Evolutionary conservation across 2,113 vertebrate species (phyloP), one percentile per base, ranked within the genome.

Genomic region (Alouatta palliata): DNA sequence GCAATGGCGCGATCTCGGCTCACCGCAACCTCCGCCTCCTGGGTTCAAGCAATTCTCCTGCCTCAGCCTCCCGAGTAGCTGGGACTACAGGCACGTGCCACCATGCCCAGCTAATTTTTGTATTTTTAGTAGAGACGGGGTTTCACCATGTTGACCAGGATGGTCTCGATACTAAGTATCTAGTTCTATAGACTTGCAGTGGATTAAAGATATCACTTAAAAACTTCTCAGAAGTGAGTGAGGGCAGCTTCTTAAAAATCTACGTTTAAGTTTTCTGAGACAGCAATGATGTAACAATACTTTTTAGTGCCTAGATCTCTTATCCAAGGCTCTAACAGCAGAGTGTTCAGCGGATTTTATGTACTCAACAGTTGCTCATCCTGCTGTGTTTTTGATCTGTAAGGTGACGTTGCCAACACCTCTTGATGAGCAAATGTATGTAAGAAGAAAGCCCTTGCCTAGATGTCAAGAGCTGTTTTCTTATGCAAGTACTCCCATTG

Each of bases 341-440:
- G 43, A 70, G n/a, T 61, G 58, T 75, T 35, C n/a, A 19, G 19
- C 47, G 81, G 92, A 83, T 61, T 66, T 3, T 84, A 12, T 88
- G 81, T 43, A 68, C 45, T 87, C 13, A 75, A 1, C 76, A 43
- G n/a, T 85, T 73, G 12, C 35, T 94, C 75, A 90, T 70, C 91
- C 92, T 88, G 66, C 58, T 97, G n/a, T 75, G 52, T 90, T 95
- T 96, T 96, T 96, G 85, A 97, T 93, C 89, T 93, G 23, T 87
- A 54, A 86, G 66, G 43, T 30, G 6, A 3, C 20, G 61, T 91
- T 75, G 71, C 82, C 64, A 92, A 68, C 43, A 54, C 43, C 61
- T 6, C 73, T 85, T 56, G 87, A 87, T 95, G 58, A 97, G 89
- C 35, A 83, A 70, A 76, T 86, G n/a, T 17, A 66, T 87, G 27